These are phyloP conservation scores for Oophaga pumilio DNA, from an alignment of 2,113 vertebrate genomes.

Conservation along the genomic window DNA sequence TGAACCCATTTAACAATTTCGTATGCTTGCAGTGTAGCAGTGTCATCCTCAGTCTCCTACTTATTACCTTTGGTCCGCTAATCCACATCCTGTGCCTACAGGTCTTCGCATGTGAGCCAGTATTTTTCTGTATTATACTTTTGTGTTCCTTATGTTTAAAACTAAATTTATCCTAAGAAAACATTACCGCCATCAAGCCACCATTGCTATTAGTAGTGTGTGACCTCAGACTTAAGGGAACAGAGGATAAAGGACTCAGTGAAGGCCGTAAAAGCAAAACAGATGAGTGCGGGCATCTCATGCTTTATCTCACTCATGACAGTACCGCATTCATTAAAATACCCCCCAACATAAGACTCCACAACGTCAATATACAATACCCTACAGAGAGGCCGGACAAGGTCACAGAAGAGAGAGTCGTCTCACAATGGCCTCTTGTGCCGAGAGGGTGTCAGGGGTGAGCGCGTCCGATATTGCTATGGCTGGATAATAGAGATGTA, in stretches of 20 bases:
- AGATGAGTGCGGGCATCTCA: background rate
- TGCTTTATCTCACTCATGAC: background rate
- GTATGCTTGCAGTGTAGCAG: too few species aligned
- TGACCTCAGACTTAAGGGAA: background rate
- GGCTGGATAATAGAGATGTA: background rate
- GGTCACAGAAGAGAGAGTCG: background rate
- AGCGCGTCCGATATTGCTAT: background rate
- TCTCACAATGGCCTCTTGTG: background rate
- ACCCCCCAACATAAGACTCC: background rate
- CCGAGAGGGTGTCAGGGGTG: background rate
- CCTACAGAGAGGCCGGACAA: background rate
- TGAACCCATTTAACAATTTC: too few species aligned
- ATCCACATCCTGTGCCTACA: too few species aligned
- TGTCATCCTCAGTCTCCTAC: too few species aligned
- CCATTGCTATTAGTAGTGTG: too few species aligned
- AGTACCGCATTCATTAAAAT: background rate
- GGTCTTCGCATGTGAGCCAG: too few species aligned
- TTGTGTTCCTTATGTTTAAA: too few species aligned
- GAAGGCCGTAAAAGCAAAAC: background rate
- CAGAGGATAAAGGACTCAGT: background rate
- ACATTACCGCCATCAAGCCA: too few species aligned
- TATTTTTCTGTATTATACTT: too few species aligned
- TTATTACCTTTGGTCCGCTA: too few species aligned
- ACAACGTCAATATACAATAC: background rate
- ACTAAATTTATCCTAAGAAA: too few species aligned